A percentile compares a stretch with the other conserved stretches of the same genome.
Evolutionary conservation across 2,888 invertebrate species (phyloP).

Genomic region (Merodon equestris): DNA sequence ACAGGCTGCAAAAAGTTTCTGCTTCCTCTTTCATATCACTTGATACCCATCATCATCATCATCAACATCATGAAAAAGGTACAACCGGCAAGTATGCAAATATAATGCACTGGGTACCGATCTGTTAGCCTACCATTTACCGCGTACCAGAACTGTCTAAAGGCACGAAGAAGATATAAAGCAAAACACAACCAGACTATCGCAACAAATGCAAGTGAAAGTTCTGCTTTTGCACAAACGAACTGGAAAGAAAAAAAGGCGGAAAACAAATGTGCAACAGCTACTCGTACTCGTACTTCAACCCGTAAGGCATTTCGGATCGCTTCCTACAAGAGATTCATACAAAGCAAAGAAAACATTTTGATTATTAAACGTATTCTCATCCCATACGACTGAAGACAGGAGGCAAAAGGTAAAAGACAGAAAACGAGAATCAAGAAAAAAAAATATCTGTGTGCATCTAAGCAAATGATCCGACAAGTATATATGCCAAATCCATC

Average conservation of each 20-base stretch:
- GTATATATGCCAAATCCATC: conserved; percentile 63
- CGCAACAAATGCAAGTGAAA: conserved; percentile 63
- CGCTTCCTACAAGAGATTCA: conserved; percentile 53
- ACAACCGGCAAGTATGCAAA: too few species aligned
- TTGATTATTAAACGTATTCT: conserved; percentile 52
- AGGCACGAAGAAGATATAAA: conserved; percentile 16
- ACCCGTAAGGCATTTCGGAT: conserved; percentile 51
- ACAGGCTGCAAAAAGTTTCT: too few species aligned
- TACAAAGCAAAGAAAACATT: conserved; percentile 24
- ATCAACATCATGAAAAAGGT: conserved; percentile 11
- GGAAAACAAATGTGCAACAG: conserved; percentile 64
- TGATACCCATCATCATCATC: conserved; percentile 36
- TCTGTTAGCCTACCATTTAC: too few species aligned
- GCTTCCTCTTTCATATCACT: conserved; percentile 47
- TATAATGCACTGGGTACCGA: too few species aligned
- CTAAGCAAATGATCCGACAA: conserved; percentile 48
- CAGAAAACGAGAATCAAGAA: background rate
- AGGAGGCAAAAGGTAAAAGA: too few species aligned
- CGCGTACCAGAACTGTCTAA: too few species aligned
- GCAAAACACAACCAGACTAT: conserved; percentile 31
- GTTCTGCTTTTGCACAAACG: conserved; percentile 50
- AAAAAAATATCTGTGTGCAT: conserved; percentile 49
- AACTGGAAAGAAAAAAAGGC: conserved; percentile 33
- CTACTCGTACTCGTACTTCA: conserved; percentile 22
- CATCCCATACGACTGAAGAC: conserved; percentile 18